These are phyloP conservation scores for Dipodomys ordii DNA, from an alignment of 2,113 vertebrate genomes.

Conservation along the genomic window DNA sequence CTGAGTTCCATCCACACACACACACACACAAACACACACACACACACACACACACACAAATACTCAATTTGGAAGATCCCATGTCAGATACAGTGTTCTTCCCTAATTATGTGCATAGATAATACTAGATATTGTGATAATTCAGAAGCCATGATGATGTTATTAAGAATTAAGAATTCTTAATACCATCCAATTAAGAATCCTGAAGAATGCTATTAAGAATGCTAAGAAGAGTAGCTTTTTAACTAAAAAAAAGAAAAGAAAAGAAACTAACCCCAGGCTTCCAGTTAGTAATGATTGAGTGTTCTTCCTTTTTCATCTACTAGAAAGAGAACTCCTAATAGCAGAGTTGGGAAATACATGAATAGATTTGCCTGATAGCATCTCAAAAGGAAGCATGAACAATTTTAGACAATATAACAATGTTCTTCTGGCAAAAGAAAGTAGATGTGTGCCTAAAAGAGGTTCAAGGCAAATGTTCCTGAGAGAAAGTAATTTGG, in stretches of 20 bases:
- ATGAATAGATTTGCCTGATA: slow-evolving; percentile 49
- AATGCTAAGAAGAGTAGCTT: background rate
- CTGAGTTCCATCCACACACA: too few species aligned
- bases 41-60: too few species aligned
- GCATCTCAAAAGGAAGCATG: slow-evolving; percentile 61
- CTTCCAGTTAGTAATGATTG: slow-evolving; percentile 24
- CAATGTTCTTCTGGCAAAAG: slow-evolving; percentile 63
- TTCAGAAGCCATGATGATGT: background rate
- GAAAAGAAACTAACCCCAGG: background rate
- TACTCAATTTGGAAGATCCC: too few species aligned
- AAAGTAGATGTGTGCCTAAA: slow-evolving; percentile 38
- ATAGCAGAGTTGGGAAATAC: slow-evolving; percentile 43
- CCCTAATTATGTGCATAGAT: background rate
- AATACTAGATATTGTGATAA: background rate
- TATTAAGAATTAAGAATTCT: too few species aligned
- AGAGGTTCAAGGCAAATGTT: slow-evolving; percentile 56
- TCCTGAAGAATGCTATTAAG: too few species aligned
- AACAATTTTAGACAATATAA: slow-evolving; percentile 50
- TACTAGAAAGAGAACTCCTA: slow-evolving; percentile 64
- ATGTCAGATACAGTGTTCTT: background rate
- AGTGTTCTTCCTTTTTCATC: slow-evolving; percentile 37
- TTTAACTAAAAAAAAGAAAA: background rate
- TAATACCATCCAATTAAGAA: too few species aligned
- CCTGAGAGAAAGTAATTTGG: slow-evolving; percentile 60
- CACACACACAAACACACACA: too few species aligned